A percentile compares a stretch with the other conserved stretches of the same genome.
Conservation (phyloP, 2,797 vertebrate species). For the Ctenosaura bakeri region DNA sequence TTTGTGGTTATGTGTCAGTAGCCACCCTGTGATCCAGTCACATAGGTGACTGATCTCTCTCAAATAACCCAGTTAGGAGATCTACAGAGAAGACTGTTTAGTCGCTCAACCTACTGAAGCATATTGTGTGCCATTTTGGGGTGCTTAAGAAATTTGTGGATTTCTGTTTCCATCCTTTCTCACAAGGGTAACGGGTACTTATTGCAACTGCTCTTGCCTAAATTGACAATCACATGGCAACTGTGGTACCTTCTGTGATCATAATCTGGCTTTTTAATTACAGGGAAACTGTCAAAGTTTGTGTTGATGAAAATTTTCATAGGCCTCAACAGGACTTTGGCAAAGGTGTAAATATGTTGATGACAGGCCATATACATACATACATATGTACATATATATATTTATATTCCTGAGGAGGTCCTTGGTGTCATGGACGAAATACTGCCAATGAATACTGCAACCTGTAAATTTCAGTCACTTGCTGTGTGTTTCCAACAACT, state of each 20-base stretch:
- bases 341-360: constrained; percentile 5
- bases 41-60: not conserved
- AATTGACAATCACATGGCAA: not conserved
- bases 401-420: constrained; percentile 9
- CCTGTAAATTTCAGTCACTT: constrained; percentile 32
- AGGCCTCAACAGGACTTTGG: not conserved
- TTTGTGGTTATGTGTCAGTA: not conserved
- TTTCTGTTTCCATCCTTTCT: not conserved
- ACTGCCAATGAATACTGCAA: not conserved
- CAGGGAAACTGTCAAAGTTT: not conserved
- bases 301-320: not conserved
- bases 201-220: not conserved
- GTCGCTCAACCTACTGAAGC: not conserved
- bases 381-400: not conserved
- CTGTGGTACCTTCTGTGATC: constrained; percentile 14
- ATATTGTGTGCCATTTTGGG: not conserved
- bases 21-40: not conserved
- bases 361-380: not conserved
- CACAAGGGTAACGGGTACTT: not conserved
- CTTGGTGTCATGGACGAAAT: constrained; percentile 31
- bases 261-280: not conserved
- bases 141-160: not conserved
- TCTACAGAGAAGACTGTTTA: not conserved
- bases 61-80: not conserved
- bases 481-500: not conserved